Percentiles rank a stretch among this genome's conserved stretches.
Evolutionary conservation across 2,888 invertebrate genomes (phyloP).

Genomic region (Acleris emargana): DNA sequence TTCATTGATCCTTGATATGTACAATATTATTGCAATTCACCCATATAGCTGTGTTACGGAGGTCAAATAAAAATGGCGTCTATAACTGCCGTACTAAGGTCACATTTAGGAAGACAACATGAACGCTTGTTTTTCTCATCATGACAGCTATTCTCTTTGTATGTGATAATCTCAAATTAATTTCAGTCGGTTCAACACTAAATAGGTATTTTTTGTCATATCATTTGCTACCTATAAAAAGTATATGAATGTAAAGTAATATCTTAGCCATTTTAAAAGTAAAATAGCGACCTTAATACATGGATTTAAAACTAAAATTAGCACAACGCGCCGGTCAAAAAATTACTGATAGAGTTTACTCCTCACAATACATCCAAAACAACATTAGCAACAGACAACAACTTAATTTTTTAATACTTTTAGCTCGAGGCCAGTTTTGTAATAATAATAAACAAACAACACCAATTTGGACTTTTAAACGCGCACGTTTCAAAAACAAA

Average conservation of each 20-base stretch:
- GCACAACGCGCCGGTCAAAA: neutral
- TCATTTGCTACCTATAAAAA: too few species aligned
- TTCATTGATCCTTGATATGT: too few species aligned
- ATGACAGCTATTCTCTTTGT: too few species aligned
- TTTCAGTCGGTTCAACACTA: neutral
- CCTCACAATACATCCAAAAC: slow-evolving; percentile 18
- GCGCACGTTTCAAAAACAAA: neutral
- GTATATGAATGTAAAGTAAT: too few species aligned
- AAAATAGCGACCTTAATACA: neutral
- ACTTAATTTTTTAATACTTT: slow-evolving; percentile 31
- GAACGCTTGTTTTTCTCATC: too few species aligned
- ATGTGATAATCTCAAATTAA: too few species aligned
- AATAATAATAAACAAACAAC: slow-evolving; percentile 4
- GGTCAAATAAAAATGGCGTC: too few species aligned
- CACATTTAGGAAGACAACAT: too few species aligned
- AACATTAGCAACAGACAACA: slow-evolving; percentile 16
- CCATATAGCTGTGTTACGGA: too few species aligned
- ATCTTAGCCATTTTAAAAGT: neutral
- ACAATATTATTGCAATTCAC: too few species aligned
- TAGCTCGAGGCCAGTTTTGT: slow-evolving; percentile 21
- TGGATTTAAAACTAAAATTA: neutral
- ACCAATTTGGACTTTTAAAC: neutral
- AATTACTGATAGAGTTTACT: slow-evolving; percentile 14
- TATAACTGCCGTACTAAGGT: too few species aligned
- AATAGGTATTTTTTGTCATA: neutral